phyloP scores from a whole-genome alignment of 2,888 invertebrate genomes.

The Drosophila mettleri region DNA sequence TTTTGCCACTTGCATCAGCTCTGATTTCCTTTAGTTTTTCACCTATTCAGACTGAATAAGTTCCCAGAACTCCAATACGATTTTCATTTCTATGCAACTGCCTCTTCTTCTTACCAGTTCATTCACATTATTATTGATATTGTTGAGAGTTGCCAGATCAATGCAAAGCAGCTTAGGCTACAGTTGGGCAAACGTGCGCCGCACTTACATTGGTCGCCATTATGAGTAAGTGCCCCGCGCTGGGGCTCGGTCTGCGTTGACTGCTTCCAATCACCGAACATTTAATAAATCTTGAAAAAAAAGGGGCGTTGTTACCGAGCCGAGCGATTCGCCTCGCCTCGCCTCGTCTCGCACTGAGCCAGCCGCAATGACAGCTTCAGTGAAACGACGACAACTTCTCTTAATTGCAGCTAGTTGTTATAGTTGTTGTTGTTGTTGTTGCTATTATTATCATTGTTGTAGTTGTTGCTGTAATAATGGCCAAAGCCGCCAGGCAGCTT shows the following conservation, averaged over 20 bases:
- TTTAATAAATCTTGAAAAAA: conserved; percentile 68
- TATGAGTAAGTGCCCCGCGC: conserved; percentile 38
- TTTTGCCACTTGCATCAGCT: too few species aligned
- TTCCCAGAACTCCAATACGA: too few species aligned
- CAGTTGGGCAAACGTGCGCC: neutral
- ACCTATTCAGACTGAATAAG: too few species aligned
- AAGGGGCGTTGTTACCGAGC: conserved; percentile 57
- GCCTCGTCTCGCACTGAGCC: neutral
- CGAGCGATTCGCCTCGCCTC: conserved; percentile 22
- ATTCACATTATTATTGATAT: neutral
- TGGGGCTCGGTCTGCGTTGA: conserved; percentile 29
- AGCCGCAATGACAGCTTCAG: conserved; percentile 38
- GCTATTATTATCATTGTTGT: neutral
- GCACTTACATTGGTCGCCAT: conserved; percentile 37
- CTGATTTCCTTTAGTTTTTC: too few species aligned
- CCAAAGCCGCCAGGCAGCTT: conserved; percentile 54
- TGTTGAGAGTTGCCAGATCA: conserved; percentile 22
- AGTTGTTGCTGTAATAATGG: conserved; percentile 59
- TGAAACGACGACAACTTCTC: conserved; percentile 40
- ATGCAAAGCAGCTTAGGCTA: neutral
- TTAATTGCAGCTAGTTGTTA: conserved; percentile 71
- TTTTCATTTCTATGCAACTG: neutral
- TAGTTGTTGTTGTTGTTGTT: conserved; percentile 35
- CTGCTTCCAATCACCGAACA: conserved; percentile 66
- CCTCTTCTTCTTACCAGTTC: neutral